Evolutionary conservation across 2,113 vertebrate genomes (phyloP).

Genomic region (Saguinus midas): DNA sequence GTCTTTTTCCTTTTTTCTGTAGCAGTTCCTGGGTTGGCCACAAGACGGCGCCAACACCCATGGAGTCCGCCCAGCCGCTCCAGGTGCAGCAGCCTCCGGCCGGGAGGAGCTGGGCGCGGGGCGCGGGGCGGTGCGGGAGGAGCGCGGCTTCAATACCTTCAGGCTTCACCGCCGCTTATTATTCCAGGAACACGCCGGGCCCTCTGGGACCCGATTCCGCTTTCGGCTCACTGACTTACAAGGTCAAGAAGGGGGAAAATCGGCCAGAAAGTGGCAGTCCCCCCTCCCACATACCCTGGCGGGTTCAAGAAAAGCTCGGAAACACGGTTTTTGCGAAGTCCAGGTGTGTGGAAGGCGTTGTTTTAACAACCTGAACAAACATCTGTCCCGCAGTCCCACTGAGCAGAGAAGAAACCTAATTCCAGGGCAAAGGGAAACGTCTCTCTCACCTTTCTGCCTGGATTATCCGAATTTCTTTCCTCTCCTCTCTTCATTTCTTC

Average conservation of each 20-base stretch:
- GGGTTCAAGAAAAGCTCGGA: not conserved
- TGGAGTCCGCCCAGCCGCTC: not conserved
- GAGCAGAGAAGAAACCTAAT: not conserved
- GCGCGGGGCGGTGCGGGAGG: not conserved
- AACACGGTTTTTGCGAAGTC: not conserved
- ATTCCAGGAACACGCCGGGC: not conserved
- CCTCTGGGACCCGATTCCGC: not conserved
- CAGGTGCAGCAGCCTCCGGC: slow-evolving; percentile 45
- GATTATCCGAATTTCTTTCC: not conserved
- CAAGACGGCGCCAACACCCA: slow-evolving; percentile 75
- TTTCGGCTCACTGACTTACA: not conserved
- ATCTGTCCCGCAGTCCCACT: not conserved
- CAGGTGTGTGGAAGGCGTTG: not conserved
- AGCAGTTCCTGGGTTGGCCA: not conserved
- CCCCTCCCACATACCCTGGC: not conserved
- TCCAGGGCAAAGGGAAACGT: not conserved
- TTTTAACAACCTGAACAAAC: not conserved
- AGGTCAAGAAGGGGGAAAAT: not conserved
- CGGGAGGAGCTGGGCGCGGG: no score
- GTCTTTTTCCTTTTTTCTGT: not conserved
- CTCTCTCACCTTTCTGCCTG: not conserved
- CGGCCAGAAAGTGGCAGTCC: not conserved
- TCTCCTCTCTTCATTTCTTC: accelerated
- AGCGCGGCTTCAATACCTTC: not conserved
- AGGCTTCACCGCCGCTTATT: not conserved